phyloP scores from a whole-genome alignment of 2,797 vertebrate genomes.

The Darevskia mixta region DNA sequence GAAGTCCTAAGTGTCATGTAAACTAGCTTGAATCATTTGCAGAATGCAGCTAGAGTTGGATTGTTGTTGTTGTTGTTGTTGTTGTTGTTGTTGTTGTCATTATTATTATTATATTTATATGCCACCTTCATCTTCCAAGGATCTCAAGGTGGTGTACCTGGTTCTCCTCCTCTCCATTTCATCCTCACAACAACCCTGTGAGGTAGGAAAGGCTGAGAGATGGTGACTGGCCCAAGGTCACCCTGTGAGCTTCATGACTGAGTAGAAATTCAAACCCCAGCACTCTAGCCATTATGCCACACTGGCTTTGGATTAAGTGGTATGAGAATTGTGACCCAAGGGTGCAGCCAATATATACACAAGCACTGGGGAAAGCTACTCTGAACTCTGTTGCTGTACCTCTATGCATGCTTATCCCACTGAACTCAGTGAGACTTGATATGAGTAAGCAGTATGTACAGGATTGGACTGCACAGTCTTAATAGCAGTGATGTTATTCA shows the following conservation, averaged over 20 bases:
- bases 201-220: too few relatives aligned
- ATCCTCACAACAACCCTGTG: too few relatives aligned
- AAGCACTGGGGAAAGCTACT: not conserved
- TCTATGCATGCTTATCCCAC: not conserved
- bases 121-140: too few relatives aligned
- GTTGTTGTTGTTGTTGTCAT: too few relatives aligned
- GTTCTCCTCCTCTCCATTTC: too few relatives aligned
- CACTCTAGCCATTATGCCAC: too few relatives aligned
- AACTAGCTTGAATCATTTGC: not conserved
- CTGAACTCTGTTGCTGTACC: not conserved
- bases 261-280: too few relatives aligned
- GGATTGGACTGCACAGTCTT: not conserved
- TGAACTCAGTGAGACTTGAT: not conserved
- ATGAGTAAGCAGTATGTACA: not conserved
- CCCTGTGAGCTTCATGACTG: too few relatives aligned
- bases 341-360: not conserved
- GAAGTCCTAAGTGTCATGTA: not conserved
- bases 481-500: not conserved
- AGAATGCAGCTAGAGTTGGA: not conserved
- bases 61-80: not conserved
- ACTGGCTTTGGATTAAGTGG: not conserved
- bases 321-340: too few relatives aligned
- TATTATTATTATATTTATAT: too few relatives aligned
- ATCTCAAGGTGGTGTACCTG: too few relatives aligned
- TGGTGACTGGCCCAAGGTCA: too few relatives aligned